Conservation (phyloP, 2,797 vertebrate genomes). For the Propithecus deckenii region DNA sequence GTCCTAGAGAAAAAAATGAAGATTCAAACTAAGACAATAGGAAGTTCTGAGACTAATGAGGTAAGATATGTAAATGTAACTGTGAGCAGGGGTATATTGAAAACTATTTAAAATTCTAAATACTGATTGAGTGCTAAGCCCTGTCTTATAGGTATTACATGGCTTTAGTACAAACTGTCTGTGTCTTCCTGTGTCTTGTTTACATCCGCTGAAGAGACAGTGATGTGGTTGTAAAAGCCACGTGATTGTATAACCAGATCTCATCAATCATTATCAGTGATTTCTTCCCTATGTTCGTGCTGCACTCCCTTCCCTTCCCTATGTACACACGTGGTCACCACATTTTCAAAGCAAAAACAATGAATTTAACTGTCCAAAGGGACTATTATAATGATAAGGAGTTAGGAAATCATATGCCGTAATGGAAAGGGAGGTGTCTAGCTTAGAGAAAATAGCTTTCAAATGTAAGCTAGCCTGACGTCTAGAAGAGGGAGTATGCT, state of each 20-base stretch:
- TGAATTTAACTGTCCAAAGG: not conserved
- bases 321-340: not conserved
- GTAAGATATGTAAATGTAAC: not conserved
- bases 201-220: not conserved
- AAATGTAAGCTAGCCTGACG: slow-evolving; percentile 10
- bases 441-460: not conserved
- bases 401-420: not conserved
- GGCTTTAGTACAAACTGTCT: not conserved
- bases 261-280: not conserved
- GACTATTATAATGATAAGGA: not conserved
- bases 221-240: not conserved
- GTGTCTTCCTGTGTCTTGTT: not conserved
- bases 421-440: not conserved
- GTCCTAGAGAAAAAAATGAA: not conserved
- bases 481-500: not conserved
- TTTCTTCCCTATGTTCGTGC: not conserved
- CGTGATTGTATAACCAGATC: not conserved
- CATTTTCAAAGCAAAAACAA: slow-evolving; percentile 39
- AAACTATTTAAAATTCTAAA: slow-evolving; percentile 45
- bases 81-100: not conserved
- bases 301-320: not conserved
- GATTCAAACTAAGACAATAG: not conserved
- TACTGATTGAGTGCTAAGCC: not conserved
- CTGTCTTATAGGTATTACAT: not conserved
- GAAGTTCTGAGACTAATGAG: not conserved